These are phyloP conservation scores for Mastigias papua DNA, from an alignment of 30 jellyfish, hydroid and myxozoan species.

Conservation along the genomic window DNA sequence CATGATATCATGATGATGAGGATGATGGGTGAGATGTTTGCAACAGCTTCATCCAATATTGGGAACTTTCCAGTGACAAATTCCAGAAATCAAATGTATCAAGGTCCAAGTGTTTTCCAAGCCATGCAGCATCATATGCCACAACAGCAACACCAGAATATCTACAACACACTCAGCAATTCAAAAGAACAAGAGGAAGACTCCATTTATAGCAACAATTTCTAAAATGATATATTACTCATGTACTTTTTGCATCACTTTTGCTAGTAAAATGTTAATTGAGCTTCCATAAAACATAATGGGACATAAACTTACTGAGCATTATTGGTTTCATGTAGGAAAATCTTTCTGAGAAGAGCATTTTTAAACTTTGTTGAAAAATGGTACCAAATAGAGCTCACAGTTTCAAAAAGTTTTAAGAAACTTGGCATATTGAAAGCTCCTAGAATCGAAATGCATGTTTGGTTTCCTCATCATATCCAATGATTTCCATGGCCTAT, in stretches of 20 bases:
- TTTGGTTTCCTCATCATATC: too few relatives aligned
- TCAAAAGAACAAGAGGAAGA: neutral
- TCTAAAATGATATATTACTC: neutral
- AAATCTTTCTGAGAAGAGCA: neutral
- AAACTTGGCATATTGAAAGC: too few relatives aligned
- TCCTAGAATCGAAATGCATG: too few relatives aligned
- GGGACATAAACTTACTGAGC: slow-evolving; percentile 12
- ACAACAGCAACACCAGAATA: slow-evolving; percentile 13
- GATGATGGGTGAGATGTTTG: slow-evolving; percentile 59
- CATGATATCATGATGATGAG: slow-evolving; percentile 54
- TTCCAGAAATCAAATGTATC: slow-evolving; percentile 12
- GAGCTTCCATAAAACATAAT: neutral
- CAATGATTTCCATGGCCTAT: too few relatives aligned
- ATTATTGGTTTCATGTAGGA: neutral
- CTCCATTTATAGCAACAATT: neutral
- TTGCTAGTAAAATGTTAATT: neutral
- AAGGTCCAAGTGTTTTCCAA: neutral
- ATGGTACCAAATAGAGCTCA: too few relatives aligned
- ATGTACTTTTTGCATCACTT: neutral
- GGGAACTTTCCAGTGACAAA: neutral
- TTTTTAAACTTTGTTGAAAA: neutral
- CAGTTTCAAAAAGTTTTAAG: too few relatives aligned
- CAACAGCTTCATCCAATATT: neutral
- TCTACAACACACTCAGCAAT: neutral
- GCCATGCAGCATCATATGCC: slow-evolving; percentile 7